Evolutionary conservation across 1,140 invertebrate species (phyloP), one percentile per base, ranked within the genome.

Genomic region (Drosophila carrolli): DNA sequence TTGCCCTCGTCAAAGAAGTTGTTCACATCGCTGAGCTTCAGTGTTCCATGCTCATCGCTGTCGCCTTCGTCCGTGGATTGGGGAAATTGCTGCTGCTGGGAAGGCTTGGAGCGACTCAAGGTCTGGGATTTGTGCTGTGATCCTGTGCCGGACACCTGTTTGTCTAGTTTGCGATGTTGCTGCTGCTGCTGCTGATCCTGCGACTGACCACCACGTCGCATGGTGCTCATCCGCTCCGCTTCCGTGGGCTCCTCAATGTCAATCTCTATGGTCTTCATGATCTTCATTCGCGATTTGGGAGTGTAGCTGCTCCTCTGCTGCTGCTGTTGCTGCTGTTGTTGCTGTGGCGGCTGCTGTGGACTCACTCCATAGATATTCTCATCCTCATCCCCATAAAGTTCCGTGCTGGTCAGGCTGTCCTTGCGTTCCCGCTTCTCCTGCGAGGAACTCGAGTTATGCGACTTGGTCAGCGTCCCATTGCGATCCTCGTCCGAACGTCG

Each of bases 1-100:
- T 66, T 75, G 94, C 94, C 75, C 55, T 90, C 86, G 57, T 92
- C 91, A n/a, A 92, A 91, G 40, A 91, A 91, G 50, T 92, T 92
- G 56, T 92, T 92, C 8, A 92, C 91, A 53, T 92, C 91, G 74
- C 88, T 91, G 38, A 92, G 59, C 65, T 92, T 92, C 0, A 92
- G 57, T 2, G 91, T 92, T 16, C 91, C 91, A 58, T 92, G 91
- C 5, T 92, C 91, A 47, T 92, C 91, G 80, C 88, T 91, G 40
- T 92, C 91, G n/a, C 76, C 88, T 35, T 90, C 90, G 38, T 92
- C 91, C 8, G 84, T 89, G 61, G 84, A 89, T 13, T 71, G 76
- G 0, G 84, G 80, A 43, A 89, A 89, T 56, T 89, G 75, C 19
- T 86, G 29, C 29, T 32, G 29, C 13, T 71, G 76, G n/a, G 37